These are phyloP conservation scores for Cantharis rufa DNA, from an alignment of 2,888 invertebrate species.

Conservation along the genomic window DNA sequence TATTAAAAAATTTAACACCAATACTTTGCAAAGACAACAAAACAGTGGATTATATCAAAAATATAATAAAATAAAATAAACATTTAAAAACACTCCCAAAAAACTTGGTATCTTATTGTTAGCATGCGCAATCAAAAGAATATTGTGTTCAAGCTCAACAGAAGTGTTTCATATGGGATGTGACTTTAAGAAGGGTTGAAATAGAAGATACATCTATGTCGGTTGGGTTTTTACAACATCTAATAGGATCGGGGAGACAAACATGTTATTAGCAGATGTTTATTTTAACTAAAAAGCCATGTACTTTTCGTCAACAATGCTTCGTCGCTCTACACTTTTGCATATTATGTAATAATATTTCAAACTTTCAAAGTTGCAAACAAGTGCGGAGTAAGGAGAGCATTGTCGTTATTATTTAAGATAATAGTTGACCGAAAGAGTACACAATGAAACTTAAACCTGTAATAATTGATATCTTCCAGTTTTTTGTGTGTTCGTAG, in stretches of 20 bases:
- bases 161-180: constrained; percentile 36
- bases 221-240: constrained; percentile 27
- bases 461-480: constrained; percentile 18
- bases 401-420: background rate
- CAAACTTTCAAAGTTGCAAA: background rate
- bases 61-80: constrained; percentile 19
- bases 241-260: constrained; percentile 30
- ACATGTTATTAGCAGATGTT: constrained; percentile 32
- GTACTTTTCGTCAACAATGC: constrained; percentile 12
- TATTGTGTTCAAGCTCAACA: constrained; percentile 52
- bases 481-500: constrained; percentile 19
- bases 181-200: constrained; percentile 31
- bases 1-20: constrained; percentile 12
- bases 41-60: constrained; percentile 16
- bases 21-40: constrained; percentile 17
- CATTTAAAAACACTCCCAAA: constrained; percentile 26
- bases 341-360: background rate
- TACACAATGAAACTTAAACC: constrained; percentile 18
- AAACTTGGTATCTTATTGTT: constrained; percentile 24
- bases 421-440: background rate
- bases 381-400: background rate
- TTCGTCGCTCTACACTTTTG: background rate
- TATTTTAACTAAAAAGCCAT: constrained; percentile 25
- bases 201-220: constrained; percentile 40
- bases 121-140: constrained; percentile 54